phyloP scores from a whole-genome alignment of 2,113 vertebrate genomes.

The Clarias macrocephalus region DNA sequence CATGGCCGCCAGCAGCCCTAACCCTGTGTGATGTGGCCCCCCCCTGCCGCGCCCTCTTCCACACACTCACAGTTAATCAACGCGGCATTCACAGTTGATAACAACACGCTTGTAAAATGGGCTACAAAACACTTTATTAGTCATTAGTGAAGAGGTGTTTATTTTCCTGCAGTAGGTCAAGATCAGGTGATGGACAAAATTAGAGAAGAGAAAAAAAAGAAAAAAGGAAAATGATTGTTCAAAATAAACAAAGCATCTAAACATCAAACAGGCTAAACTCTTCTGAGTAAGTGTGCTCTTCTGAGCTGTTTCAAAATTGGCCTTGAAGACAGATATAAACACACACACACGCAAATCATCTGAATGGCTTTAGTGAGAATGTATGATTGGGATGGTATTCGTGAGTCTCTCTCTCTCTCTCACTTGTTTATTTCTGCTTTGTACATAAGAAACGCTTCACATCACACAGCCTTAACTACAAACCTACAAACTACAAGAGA shows the following conservation, averaged over 20 bases:
- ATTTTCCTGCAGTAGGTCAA: not conserved
- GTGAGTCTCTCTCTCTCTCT: conserved; percentile 25
- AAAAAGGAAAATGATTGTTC: not conserved
- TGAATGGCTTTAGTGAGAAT: conserved; percentile 58
- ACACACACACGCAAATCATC: conserved; percentile 49
- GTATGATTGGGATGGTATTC: conserved; percentile 53
- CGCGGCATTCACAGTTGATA: not conserved
- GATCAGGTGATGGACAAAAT: not conserved
- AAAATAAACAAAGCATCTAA: conserved; percentile 33
- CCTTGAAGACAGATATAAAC: conserved; percentile 25
- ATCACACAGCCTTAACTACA: not conserved
- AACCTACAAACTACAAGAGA: not conserved
- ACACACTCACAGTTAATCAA: not conserved
- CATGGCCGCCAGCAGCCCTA: no score
- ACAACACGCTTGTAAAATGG: not conserved
- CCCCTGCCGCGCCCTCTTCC: not conserved
- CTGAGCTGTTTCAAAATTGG: conserved; percentile 20
- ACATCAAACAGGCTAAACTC: conserved; percentile 36
- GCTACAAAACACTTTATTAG: not conserved
- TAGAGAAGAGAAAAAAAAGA: not conserved
- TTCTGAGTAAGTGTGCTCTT: conserved; percentile 30
- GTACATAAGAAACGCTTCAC: not conserved
- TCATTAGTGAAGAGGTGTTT: not conserved
- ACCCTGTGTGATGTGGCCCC: not conserved
- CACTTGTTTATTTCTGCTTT: not conserved